These are phyloP conservation scores for Micrasema longulum DNA, from an alignment of 1,140 invertebrate species.

Conservation along the genomic window DNA sequence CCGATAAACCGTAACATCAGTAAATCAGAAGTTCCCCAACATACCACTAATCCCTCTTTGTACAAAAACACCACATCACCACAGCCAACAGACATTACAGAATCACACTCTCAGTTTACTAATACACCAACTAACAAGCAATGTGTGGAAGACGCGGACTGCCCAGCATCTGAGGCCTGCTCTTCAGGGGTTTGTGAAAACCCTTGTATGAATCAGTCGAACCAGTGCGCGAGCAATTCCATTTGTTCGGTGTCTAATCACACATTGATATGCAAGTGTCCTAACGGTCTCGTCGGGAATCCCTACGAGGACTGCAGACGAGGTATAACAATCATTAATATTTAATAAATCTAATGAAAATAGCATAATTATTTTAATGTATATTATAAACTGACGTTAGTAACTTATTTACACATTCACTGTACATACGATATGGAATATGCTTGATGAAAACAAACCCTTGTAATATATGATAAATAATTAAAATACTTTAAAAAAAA, in stretches of 20 bases:
- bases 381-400: slow-evolving; percentile 29
- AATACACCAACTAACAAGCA: slow-evolving; percentile 61
- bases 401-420: slow-evolving; percentile 2
- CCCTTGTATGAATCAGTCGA: slow-evolving; percentile 72
- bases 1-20: too few relatives aligned
- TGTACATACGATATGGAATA: slow-evolving; percentile 50
- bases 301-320: slow-evolving; percentile 60
- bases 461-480: slow-evolving; percentile 49
- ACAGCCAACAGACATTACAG: slow-evolving; percentile 9
- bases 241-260: slow-evolving; percentile 78
- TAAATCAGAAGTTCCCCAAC: too few relatives aligned
- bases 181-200: slow-evolving; percentile 78
- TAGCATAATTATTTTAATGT: slow-evolving; percentile 9
- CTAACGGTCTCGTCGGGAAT: slow-evolving; percentile 60
- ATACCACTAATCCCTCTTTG: too few relatives aligned
- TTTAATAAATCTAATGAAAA: slow-evolving; percentile 45
- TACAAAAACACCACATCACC: too few relatives aligned
- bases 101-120: slow-evolving; percentile 57
- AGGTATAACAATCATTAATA: slow-evolving; percentile 63
- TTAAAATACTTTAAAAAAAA: background rate
- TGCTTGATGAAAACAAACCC: slow-evolving; percentile 53
- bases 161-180: slow-evolving; percentile 75
- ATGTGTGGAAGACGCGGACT: slow-evolving; percentile 77
- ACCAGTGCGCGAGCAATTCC: slow-evolving; percentile 76
- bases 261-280: slow-evolving; percentile 78